phyloP scores from a whole-genome alignment of 2,888 invertebrate genomes.

The Troides helena region DNA sequence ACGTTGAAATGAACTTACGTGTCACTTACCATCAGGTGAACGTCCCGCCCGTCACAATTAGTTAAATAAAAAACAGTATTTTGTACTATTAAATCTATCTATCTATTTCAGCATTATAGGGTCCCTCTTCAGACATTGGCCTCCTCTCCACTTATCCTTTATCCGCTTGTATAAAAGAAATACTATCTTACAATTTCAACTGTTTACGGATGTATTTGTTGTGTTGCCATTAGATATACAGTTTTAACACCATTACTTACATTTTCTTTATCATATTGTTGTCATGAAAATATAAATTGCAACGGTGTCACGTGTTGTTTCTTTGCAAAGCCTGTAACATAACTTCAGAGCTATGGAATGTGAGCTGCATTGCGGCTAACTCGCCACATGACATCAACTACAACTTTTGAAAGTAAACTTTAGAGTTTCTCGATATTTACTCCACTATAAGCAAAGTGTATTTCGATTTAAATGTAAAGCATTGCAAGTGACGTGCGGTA shows the following conservation, averaged over 20 bases:
- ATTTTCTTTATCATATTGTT: slow-evolving; percentile 16
- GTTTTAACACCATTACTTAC: slow-evolving; percentile 9
- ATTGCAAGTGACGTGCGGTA: slow-evolving; percentile 15
- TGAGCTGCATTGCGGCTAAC: slow-evolving; percentile 28
- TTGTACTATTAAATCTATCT: not conserved
- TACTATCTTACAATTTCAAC: too few relatives aligned
- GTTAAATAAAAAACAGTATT: too few relatives aligned
- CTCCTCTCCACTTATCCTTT: too few relatives aligned
- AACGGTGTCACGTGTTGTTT: slow-evolving; percentile 28
- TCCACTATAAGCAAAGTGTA: slow-evolving; percentile 14
- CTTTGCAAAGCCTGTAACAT: slow-evolving; percentile 26
- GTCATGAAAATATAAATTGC: slow-evolving; percentile 25
- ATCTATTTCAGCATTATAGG: too few relatives aligned
- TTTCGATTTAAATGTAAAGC: slow-evolving; percentile 3
- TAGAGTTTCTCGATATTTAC: slow-evolving; percentile 22
- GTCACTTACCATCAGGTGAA: too few relatives aligned
- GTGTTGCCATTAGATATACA: not conserved
- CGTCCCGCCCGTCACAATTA: too few relatives aligned
- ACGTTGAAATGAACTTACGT: too few relatives aligned
- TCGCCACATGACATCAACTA: slow-evolving; percentile 22
- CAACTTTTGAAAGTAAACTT: slow-evolving; percentile 25
- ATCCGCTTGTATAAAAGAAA: too few relatives aligned
- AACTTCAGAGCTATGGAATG: slow-evolving; percentile 27
- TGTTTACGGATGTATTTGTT: not conserved
- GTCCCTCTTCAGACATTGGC: too few relatives aligned